phyloP scores from a whole-genome alignment of 2,797 vertebrate species.

The Coccyzus lansbergi region DNA sequence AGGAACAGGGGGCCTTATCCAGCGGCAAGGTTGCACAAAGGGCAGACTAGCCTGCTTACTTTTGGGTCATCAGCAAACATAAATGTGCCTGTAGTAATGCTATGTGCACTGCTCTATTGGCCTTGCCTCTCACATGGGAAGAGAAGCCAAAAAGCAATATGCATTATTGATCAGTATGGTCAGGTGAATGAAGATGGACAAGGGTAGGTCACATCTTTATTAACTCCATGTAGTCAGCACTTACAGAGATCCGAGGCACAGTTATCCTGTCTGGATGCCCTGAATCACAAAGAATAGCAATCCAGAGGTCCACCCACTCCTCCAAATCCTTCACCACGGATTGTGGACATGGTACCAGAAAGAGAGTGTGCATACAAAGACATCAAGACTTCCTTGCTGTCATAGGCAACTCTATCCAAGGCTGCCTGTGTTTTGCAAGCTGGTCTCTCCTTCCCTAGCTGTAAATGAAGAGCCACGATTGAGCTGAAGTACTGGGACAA shows the following conservation, averaged over 20 bases:
- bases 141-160: conserved; percentile 49
- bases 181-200: conserved; percentile 55
- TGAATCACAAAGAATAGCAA: neutral
- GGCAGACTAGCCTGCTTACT: neutral
- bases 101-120: neutral
- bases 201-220: conserved; percentile 49
- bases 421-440: neutral
- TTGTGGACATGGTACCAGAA: neutral
- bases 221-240: neutral
- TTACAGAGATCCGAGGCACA: neutral
- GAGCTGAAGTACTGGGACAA: neutral
- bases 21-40: neutral
- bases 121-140: conserved; percentile 31
- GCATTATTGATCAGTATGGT: conserved; percentile 38
- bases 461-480: neutral
- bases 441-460: neutral
- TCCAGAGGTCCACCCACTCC: neutral
- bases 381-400: neutral
- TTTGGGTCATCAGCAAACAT: neutral
- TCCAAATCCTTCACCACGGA: fast-evolving
- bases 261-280: neutral
- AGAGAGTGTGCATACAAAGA: neutral
- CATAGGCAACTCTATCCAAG: neutral
- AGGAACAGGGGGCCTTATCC: neutral
- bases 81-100: conserved; percentile 11